These are phyloP conservation scores for Calliopsis andreniformis DNA, from an alignment of 1,140 invertebrate genomes.

Conservation along the genomic window DNA sequence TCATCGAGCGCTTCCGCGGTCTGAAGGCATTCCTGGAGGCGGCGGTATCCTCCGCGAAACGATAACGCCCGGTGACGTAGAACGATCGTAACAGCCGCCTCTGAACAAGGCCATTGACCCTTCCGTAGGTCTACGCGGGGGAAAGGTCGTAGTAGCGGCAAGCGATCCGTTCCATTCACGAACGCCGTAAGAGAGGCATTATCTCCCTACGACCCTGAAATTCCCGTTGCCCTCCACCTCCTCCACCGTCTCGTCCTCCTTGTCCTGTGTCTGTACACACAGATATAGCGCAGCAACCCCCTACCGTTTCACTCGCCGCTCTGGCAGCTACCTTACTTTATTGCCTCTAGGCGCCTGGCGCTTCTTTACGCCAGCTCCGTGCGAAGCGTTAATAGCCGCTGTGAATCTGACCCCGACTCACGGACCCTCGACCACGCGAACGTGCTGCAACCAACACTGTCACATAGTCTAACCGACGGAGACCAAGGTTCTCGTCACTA, in stretches of 20 bases:
- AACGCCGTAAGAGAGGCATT: slow-evolving; percentile 57
- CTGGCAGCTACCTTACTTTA: slow-evolving; percentile 58
- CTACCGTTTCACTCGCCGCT: slow-evolving; percentile 18
- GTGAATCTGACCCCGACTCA: slow-evolving; percentile 70
- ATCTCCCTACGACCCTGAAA: slow-evolving; percentile 67
- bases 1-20: not conserved
- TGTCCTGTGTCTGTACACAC: slow-evolving; percentile 40
- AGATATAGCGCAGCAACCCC: slow-evolving; percentile 27
- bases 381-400: slow-evolving; percentile 72
- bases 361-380: slow-evolving; percentile 63
- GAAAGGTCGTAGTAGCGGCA: slow-evolving; percentile 40
- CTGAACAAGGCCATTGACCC: slow-evolving; percentile 36
- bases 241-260: slow-evolving; percentile 33
- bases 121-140: slow-evolving; percentile 23
- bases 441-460: slow-evolving; percentile 17
- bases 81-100: slow-evolving; percentile 16
- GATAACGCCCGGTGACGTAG: slow-evolving; percentile 36
- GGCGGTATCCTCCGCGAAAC: slow-evolving; percentile 18
- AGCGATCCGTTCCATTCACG: slow-evolving; percentile 64
- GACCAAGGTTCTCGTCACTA: slow-evolving; percentile 1
- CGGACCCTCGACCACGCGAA: slow-evolving; percentile 36
- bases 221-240: slow-evolving; percentile 49
- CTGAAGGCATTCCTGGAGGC: not conserved
- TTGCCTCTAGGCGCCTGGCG: slow-evolving; percentile 68
- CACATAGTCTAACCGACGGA: not conserved